A percentile compares a stretch with the other conserved stretches of the same genome.
Conservation (phyloP, 1,140 invertebrate genomes). For the Tetramorium parvispinum region DNA sequence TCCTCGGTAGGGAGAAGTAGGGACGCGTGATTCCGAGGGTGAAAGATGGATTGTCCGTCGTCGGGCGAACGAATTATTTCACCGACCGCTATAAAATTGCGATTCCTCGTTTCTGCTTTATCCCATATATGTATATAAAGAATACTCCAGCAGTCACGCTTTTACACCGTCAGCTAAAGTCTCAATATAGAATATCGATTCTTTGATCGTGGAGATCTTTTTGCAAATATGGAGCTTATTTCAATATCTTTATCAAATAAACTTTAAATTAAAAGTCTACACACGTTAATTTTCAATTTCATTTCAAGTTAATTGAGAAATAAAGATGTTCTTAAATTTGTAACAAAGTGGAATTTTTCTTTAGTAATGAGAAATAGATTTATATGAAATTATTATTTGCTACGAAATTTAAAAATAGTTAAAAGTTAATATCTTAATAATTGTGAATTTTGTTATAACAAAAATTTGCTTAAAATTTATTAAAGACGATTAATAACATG, state of each 20-base stretch:
- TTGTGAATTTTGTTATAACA: neutral
- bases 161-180: neutral
- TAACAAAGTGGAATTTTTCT: neutral
- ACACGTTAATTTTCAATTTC: neutral
- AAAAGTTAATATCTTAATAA: slow-evolving; percentile 31
- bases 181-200: slow-evolving; percentile 2
- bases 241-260: neutral
- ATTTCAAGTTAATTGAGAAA: slow-evolving; percentile 3
- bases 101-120: slow-evolving; percentile 26
- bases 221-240: neutral
- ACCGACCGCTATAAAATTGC: slow-evolving; percentile 59
- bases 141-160: neutral
- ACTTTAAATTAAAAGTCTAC: slow-evolving; percentile 21
- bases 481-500: neutral
- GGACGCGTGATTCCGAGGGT: slow-evolving; percentile 51
- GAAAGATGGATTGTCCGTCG: slow-evolving; percentile 63
- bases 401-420: slow-evolving; percentile 8
- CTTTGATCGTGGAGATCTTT: neutral
- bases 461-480: neutral
- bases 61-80: slow-evolving; percentile 68
- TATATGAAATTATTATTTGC: neutral
- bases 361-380: neutral
- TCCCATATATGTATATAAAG: neutral
- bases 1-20: slow-evolving; percentile 11
- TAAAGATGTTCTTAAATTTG: neutral